These are phyloP conservation scores for Hybognathus amarus DNA, from an alignment of 2,797 vertebrate species.

Conservation along the genomic window DNA sequence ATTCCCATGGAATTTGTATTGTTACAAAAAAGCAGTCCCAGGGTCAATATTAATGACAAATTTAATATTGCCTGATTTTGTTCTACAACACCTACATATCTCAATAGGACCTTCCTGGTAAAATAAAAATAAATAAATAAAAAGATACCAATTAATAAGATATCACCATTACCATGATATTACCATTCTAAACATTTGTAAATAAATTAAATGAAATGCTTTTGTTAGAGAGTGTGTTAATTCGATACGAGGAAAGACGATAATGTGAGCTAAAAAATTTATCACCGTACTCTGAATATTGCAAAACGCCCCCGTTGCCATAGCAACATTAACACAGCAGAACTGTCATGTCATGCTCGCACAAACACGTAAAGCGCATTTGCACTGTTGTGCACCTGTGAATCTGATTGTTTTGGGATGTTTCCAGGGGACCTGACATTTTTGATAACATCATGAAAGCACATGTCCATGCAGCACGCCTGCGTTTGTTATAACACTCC, in stretches of 20 bases:
- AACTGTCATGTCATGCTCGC: background rate
- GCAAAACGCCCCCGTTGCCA: constrained; percentile 60
- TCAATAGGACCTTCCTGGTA: no score
- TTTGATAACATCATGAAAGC: constrained; percentile 42
- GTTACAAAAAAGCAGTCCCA: no score
- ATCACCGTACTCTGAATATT: constrained; percentile 72
- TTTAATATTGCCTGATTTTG: no score
- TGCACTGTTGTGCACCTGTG: background rate
- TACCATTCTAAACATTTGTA: background rate
- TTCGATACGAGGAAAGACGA: constrained; percentile 50
- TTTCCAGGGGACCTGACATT: constrained; percentile 60
- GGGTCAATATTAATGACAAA: no score
- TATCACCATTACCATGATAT: no score
- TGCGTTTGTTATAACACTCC: constrained; percentile 35
- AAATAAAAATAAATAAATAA: no score
- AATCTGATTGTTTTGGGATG: background rate
- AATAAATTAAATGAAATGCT: background rate
- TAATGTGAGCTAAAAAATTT: constrained; percentile 65
- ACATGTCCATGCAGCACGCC: background rate
- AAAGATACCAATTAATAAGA: no score
- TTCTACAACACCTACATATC: no score
- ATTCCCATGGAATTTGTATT: no score
- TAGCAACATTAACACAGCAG: constrained; percentile 24
- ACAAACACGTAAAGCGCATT: background rate
- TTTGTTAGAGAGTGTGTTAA: constrained; percentile 13